A percentile compares a stretch with the other conserved stretches of the same genome.
These are phyloP conservation scores for Malurus alboscapulatus DNA, from an alignment of 2,113 vertebrate species.

Conservation along the genomic window DNA sequence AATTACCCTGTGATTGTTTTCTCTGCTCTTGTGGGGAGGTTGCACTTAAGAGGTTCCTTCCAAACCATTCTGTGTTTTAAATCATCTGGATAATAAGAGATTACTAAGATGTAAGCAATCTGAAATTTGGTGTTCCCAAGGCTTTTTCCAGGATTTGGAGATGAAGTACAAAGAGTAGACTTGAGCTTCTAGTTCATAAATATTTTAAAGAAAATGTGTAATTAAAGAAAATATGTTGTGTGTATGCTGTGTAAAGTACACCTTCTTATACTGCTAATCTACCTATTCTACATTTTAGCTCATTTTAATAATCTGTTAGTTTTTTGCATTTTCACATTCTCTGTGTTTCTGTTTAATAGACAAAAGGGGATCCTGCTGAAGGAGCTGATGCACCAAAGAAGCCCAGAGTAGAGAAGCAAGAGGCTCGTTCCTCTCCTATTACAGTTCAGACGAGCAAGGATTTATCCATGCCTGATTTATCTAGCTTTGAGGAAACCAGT, in stretches of 20 bases:
- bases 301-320: background rate
- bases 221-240: background rate
- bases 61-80: background rate
- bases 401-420: conserved; percentile 87
- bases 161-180: background rate
- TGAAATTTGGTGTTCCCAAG: background rate
- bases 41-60: background rate
- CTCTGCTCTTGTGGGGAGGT: background rate
- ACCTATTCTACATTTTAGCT: background rate
- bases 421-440: conserved; percentile 87
- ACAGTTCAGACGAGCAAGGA: conserved; percentile 90
- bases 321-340: background rate
- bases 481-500: conserved; percentile 92
- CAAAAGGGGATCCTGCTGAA: conserved; percentile 82
- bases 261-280: background rate
- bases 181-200: background rate
- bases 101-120: background rate
- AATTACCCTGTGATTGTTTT: background rate
- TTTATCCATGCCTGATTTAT: conserved; percentile 85
- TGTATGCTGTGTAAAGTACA: background rate
- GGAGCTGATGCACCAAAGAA: conserved; percentile 87
- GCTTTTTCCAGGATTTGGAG: background rate
- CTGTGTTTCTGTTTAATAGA: conserved; percentile 59
- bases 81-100: background rate
- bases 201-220: background rate